Conservation (phyloP, 35 echinoderm and acorn worm genomes). For the Heliocidaris erythrogramma region DNA sequence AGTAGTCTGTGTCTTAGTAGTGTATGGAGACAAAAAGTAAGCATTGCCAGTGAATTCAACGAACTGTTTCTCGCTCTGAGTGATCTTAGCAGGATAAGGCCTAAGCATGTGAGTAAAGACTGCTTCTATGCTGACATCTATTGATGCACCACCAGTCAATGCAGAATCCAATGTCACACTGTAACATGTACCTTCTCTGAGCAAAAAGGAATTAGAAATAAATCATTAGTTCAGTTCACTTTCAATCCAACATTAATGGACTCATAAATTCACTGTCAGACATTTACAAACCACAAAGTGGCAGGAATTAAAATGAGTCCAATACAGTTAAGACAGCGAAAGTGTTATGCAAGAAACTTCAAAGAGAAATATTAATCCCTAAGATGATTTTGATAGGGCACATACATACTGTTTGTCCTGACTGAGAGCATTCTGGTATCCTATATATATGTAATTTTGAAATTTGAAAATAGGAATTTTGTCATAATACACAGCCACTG, state of each 20-base stretch:
- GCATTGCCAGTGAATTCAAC: slow-evolving; percentile 78
- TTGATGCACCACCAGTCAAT: slow-evolving; percentile 60
- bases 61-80: slow-evolving; percentile 90
- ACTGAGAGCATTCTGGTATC: too few species aligned
- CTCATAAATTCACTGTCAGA: not conserved
- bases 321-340: not conserved
- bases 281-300: not conserved
- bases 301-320: not conserved
- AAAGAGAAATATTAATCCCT: not conserved
- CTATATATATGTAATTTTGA: not conserved
- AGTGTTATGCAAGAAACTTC: not conserved
- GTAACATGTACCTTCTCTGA: slow-evolving; percentile 65
- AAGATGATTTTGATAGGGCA: too few species aligned
- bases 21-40: slow-evolving; percentile 88
- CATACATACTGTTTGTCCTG: too few species aligned
- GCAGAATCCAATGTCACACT: slow-evolving; percentile 66
- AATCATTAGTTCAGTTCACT: not conserved
- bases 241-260: not conserved
- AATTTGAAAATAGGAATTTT: not conserved
- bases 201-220: slow-evolving; percentile 23
- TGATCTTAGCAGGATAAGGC: slow-evolving; percentile 80
- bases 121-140: slow-evolving; percentile 66
- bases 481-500: too few species aligned
- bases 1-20: slow-evolving; percentile 78
- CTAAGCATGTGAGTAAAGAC: slow-evolving; percentile 76